A percentile compares a stretch with the other conserved stretches of the same genome.
Conservation (phyloP, 2,888 invertebrate species). For the Acleris literana region DNA sequence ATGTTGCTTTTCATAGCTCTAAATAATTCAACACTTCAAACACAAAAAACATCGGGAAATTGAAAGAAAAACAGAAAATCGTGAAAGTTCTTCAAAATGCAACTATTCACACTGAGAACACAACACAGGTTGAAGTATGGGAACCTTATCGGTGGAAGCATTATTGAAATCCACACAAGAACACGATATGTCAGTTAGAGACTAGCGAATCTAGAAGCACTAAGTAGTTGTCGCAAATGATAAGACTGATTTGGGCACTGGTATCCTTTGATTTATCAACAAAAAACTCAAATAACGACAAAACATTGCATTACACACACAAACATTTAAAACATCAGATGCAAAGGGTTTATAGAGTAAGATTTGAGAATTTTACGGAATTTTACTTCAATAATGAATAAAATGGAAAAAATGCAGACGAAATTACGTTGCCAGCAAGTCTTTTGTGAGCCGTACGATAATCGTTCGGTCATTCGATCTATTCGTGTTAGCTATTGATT, state of each 20-base stretch:
- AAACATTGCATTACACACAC: too few species aligned
- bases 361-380: too few species aligned
- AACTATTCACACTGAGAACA: constrained; percentile 38
- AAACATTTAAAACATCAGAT: too few species aligned
- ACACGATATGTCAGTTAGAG: constrained; percentile 43
- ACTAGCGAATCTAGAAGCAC: constrained; percentile 50
- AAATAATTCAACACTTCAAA: constrained; percentile 9
- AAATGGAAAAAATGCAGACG: too few species aligned
- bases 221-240: constrained; percentile 33
- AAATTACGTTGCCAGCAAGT: too few species aligned
- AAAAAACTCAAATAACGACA: too few species aligned
- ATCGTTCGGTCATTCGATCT: too few species aligned
- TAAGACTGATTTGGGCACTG: not conserved
- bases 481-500: too few species aligned
- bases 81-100: constrained; percentile 34
- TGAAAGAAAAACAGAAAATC: constrained; percentile 11
- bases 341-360: too few species aligned
- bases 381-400: too few species aligned
- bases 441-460: too few species aligned
- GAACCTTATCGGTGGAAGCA: constrained; percentile 38
- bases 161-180: constrained; percentile 43
- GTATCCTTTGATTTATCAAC: too few species aligned
- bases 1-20: constrained; percentile 6
- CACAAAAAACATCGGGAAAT: constrained; percentile 25
- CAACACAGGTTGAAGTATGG: constrained; percentile 33